Evolutionary conservation across 1,140 invertebrate species (phyloP).

Genomic region (Stenopsyche tienmushanensis): DNA sequence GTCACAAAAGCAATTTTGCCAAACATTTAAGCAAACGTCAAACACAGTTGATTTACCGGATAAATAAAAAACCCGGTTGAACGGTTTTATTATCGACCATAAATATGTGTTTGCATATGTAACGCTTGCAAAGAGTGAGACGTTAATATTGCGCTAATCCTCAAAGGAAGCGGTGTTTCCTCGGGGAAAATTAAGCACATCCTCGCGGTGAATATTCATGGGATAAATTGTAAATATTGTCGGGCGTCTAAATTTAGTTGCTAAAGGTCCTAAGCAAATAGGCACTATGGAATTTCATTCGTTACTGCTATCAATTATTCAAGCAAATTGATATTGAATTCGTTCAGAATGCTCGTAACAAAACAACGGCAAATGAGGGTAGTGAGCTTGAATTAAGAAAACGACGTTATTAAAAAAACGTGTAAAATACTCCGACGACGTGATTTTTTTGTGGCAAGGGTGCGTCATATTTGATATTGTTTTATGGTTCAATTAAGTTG

Average conservation of each 20-base stretch:
- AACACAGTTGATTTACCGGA: not conserved
- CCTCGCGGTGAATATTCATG: not conserved
- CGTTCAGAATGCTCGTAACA: too few species aligned
- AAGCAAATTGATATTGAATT: too few species aligned
- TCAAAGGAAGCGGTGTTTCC: not conserved
- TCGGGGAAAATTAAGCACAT: not conserved
- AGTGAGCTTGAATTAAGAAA: too few species aligned
- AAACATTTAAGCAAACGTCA: not conserved
- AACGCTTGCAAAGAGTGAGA: not conserved
- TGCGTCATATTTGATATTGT: slow-evolving; percentile 20
- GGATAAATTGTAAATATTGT: not conserved
- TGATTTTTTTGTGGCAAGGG: not conserved
- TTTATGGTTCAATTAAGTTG: slow-evolving; percentile 15
- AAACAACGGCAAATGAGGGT: too few species aligned
- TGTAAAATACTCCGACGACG: too few species aligned
- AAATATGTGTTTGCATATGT: not conserved
- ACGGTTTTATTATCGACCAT: not conserved
- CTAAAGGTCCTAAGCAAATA: not conserved
- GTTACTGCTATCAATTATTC: too few species aligned
- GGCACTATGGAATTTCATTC: too few species aligned
- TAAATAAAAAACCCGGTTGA: not conserved
- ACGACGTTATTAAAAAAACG: too few species aligned
- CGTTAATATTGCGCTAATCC: not conserved
- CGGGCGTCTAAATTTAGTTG: too few species aligned
- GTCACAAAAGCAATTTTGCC: too few species aligned